Conservation (phyloP, 2,797 vertebrate species). For the Danio kyathit region DNA sequence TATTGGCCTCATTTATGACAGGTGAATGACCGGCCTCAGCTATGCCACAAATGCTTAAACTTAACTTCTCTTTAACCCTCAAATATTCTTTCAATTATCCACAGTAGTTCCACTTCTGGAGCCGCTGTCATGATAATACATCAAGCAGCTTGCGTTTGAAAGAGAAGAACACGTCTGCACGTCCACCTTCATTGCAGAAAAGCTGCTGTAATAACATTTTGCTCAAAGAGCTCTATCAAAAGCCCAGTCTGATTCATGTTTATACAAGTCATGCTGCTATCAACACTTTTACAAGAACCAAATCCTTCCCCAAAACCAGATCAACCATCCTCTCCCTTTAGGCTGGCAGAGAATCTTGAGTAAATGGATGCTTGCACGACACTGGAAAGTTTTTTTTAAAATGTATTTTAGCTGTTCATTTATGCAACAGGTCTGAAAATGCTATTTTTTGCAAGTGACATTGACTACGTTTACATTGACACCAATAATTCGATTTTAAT, state of each 20-base stretch:
- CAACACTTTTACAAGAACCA: slow-evolving; percentile 12
- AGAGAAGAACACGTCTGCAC: slow-evolving; percentile 22
- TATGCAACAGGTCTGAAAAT: no score
- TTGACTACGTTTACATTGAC: no score
- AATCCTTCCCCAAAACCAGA: slow-evolving; percentile 15
- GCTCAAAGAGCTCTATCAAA: slow-evolving; percentile 25
- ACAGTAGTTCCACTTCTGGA: background rate
- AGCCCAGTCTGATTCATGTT: slow-evolving; percentile 30
- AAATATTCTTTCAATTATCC: slow-evolving; percentile 19
- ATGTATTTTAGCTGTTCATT: no score
- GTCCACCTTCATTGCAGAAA: slow-evolving; percentile 10
- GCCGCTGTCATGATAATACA: background rate
- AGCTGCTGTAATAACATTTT: slow-evolving; percentile 29
- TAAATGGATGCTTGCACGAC: no score
- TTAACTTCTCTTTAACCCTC: slow-evolving; percentile 3
- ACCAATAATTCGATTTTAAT: no score
- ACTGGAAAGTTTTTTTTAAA: no score
- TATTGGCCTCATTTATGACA: background rate
- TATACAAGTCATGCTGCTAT: slow-evolving; percentile 19
- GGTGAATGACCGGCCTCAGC: no score
- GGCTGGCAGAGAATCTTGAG: background rate
- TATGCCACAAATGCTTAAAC: slow-evolving; percentile 7
- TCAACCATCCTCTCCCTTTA: background rate
- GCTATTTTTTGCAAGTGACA: no score
- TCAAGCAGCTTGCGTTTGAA: slow-evolving; percentile 31